These are phyloP conservation scores for Schizaphis graminum DNA, from an alignment of 2,888 invertebrate species.

Conservation along the genomic window DNA sequence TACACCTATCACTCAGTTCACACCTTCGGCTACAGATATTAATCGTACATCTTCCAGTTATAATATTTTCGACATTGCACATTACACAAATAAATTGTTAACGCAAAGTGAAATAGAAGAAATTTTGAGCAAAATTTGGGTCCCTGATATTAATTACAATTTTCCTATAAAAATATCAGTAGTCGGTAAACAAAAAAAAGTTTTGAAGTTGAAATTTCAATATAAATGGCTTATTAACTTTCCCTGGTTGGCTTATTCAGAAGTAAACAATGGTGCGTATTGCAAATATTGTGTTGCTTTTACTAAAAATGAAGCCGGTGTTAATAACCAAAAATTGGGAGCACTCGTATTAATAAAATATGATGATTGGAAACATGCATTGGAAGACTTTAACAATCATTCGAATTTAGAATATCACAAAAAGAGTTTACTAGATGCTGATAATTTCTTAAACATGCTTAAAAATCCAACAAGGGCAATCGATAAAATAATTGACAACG, in stretches of 20 bases:
- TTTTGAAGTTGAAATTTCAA: slow-evolving; percentile 55
- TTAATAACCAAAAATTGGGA: slow-evolving; percentile 38
- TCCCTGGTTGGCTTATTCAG: slow-evolving; percentile 41
- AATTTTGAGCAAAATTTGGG: slow-evolving; percentile 15
- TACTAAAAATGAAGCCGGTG: slow-evolving; percentile 4
- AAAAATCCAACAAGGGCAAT: no score
- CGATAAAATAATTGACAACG: no score
- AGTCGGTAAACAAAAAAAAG: slow-evolving; percentile 23
- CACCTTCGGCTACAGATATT: not conserved
- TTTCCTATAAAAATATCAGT: slow-evolving; percentile 25
- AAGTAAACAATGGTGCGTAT: slow-evolving; percentile 3
- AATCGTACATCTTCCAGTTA: not conserved
- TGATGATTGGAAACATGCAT: slow-evolving; percentile 32
- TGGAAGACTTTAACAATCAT: slow-evolving; percentile 31
- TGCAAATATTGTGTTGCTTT: slow-evolving; percentile 45
- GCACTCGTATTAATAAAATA: slow-evolving; percentile 24
- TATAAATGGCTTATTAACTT: slow-evolving; percentile 23
- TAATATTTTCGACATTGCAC: not conserved
- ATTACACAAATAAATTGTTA: slow-evolving; percentile 5
- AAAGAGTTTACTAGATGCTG: not conserved
- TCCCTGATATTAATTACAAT: not conserved
- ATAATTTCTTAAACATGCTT: no score
- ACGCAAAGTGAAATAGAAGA: slow-evolving; percentile 5
- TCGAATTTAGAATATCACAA: not conserved
- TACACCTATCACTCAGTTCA: not conserved